Base-by-base conservation (phyloP, 2,888 invertebrate species). In the Yponomeuta evonymella region DNA sequence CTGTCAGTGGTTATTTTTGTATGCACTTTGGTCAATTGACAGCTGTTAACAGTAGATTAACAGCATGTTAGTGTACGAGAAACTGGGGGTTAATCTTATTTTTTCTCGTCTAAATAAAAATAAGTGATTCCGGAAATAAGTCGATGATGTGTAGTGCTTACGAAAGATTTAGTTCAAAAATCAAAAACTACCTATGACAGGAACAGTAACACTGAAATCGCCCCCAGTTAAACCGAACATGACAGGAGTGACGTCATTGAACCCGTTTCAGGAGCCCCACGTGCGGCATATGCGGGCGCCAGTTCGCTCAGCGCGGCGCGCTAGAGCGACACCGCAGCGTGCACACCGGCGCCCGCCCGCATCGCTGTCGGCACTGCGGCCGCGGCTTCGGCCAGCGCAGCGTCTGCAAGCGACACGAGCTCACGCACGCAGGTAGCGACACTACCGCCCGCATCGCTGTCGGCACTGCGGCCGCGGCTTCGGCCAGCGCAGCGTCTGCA, bases 401-500 rank as follows among this genome's bases (percentile, higher is more conserved):
- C 81, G 95, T 96, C 75, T 88, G 95, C 69, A 86, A 93, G 74
- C 82, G 95, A 0, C 95, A 95, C 81, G 83, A 93, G 78, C 93
- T 94, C 48, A 78, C 85, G 73, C 87, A 88, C 68, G 70, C 73
- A 48, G 84, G 86, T 85, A 43, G 64, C 72, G 6, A 51, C 51
- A 3, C 4, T 12, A 51, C 33, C 33, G 5, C 86, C 23, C 88
- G 69, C 81, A 78, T 83, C 75, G 74, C 62, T 90, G 90, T 79
- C 23, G 71, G 51, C 33, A 48, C n/a, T 90, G 90, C 79, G 75
- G 73, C 3, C 79, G 83, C 2, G 48, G 93, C 69, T 96, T 96
- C 83, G 94, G 95, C n/a, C 96, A 96, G 85, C 94, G 94, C 71
- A 95, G 95, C 81, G 95, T 96, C 75, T 88, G 95, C 69, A 86